A percentile compares a stretch with the other conserved stretches of the same genome.
phyloP scores from a whole-genome alignment of 2,888 invertebrate genomes.

The Diarsia rubi region DNA sequence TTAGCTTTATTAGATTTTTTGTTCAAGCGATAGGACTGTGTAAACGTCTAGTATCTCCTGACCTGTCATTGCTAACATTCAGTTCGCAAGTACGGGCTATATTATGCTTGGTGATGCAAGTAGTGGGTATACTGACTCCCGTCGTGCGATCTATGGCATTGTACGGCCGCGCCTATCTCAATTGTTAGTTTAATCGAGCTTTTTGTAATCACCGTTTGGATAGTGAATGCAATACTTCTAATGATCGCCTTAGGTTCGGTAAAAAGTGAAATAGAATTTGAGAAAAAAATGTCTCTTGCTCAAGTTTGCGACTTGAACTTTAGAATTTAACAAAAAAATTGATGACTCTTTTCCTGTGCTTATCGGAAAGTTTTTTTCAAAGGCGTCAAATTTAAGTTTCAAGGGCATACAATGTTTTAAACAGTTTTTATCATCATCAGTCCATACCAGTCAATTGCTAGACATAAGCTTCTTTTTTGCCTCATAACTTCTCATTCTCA shows the following conservation, averaged over 20 bases:
- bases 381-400: background rate
- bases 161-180: conserved; percentile 81
- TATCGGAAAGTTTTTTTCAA: background rate
- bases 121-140: conserved; percentile 79
- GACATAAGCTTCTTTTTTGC: background rate
- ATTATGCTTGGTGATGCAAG: conserved; percentile 64
- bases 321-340: background rate
- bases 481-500: too few relatives aligned
- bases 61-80: conserved; percentile 41
- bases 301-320: conserved; percentile 43
- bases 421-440: background rate
- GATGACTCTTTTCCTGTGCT: background rate
- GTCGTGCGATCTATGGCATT: conserved; percentile 88
- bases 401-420: background rate
- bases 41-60: conserved; percentile 71
- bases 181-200: conserved; percentile 89
- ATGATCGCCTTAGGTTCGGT: conserved; percentile 69
- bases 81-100: conserved; percentile 54
- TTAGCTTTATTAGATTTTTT: conserved; percentile 89
- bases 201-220: conserved; percentile 83
- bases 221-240: conserved; percentile 78
- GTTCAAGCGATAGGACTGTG: conserved; percentile 70
- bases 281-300: conserved; percentile 50
- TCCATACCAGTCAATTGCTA: background rate
- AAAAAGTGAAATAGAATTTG: conserved; percentile 75